Conservation (phyloP, 2,113 vertebrate genomes). For the Budorcas taxicolor region DNA sequence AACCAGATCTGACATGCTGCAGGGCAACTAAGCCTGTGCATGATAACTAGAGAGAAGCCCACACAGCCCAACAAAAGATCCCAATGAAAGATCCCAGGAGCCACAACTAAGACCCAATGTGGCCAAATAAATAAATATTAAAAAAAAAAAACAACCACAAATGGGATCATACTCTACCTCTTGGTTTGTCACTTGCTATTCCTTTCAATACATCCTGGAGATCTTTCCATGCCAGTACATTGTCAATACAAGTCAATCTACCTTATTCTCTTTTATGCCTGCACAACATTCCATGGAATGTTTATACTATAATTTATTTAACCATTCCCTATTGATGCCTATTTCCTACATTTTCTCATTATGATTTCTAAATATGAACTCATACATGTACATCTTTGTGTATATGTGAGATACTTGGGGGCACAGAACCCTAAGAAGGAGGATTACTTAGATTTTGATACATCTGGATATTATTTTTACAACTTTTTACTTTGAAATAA, state of each 20-base stretch:
- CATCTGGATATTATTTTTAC: not conserved
- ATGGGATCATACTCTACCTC: not conserved
- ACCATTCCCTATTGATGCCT: not conserved
- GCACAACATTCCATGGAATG: not conserved
- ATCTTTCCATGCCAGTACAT: not conserved
- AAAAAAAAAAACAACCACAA: not conserved
- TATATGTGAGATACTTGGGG: not conserved
- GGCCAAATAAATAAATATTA: not conserved
- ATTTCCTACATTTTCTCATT: not conserved
- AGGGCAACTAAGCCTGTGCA: not conserved
- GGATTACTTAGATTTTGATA: conserved; percentile 28
- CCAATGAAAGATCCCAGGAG: not conserved
- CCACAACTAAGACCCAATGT: not conserved
- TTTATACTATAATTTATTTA: not conserved
- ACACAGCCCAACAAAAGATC: not conserved
- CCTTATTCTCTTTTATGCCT: not conserved
- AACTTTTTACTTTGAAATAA: conserved; percentile 36
- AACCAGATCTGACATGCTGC: not conserved
- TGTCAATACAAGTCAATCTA: not conserved
- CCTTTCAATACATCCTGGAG: not conserved
- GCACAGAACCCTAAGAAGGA: not conserved
- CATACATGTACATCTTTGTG: not conserved
- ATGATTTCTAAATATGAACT: not conserved
- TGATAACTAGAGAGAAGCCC: not conserved
- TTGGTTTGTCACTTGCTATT: not conserved